phyloP scores from a whole-genome alignment of 2,888 invertebrate genomes.

The Athripsodes cinereus region DNA sequence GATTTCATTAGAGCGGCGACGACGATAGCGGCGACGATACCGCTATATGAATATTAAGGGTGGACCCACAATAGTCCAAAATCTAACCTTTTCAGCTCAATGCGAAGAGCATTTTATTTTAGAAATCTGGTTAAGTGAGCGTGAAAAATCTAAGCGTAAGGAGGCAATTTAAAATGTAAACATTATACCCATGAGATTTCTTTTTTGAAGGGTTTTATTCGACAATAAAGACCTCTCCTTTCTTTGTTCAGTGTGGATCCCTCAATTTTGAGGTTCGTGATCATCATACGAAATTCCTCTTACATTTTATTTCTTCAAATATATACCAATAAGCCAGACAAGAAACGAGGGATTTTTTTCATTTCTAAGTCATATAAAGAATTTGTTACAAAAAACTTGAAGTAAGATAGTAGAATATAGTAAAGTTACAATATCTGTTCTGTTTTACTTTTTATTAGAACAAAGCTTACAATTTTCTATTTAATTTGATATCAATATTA shows the following conservation, averaged over 20 bases:
- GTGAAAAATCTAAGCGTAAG: neutral
- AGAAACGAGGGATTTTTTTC: too few relatives aligned
- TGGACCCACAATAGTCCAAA: neutral
- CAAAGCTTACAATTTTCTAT: too few relatives aligned
- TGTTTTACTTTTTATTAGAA: too few relatives aligned
- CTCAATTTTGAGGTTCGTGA: neutral
- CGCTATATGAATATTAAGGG: neutral
- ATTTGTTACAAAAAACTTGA: too few relatives aligned
- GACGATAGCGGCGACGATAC: neutral
- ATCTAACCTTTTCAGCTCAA: neutral
- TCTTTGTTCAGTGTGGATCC: neutral
- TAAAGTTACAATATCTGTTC: too few relatives aligned
- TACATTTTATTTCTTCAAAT: too few relatives aligned
- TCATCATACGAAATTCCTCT: neutral
- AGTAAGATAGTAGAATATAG: too few relatives aligned
- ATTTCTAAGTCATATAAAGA: too few relatives aligned
- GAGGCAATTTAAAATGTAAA: conserved; percentile 2
- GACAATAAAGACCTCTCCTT: neutral
- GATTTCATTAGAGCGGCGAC: neutral
- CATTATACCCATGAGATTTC: conserved; percentile 1
- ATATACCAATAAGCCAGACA: too few relatives aligned
- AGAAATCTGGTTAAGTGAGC: neutral
- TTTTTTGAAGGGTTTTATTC: neutral
- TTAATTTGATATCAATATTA: too few relatives aligned
- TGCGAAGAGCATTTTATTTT: neutral